Base-by-base conservation (phyloP, 2,113 vertebrate species). In the Orthonyx spaldingii region DNA sequence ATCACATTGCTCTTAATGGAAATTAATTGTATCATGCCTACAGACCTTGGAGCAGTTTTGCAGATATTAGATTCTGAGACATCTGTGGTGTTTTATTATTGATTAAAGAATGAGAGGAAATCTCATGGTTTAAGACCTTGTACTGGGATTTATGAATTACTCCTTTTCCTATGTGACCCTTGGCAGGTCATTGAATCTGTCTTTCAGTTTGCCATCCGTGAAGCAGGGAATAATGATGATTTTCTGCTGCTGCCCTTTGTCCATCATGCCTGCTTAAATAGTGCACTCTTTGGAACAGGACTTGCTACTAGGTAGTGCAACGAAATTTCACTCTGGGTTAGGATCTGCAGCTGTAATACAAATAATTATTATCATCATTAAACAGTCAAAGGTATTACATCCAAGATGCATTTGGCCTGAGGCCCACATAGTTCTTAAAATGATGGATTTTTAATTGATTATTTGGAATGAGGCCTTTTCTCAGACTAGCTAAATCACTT, bases 381-480 rank as follows among this genome's bases (percentile, higher is more conserved):
- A 93, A 78, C 44, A 94, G 94, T 90, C 95, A 97, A 87, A 91
- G 87, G 72, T 92, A 72, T 92, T 90, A 84, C 86, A 94, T 75
- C 77, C 71, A 71, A 70, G 83, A 97, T 89, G 85, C 93, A 72
- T 94, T 96, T 96, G 92, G 91, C 93, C 89, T 69, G 87, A 94
- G 96, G 91, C 96, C 86, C 37, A 15, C 70, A 41, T 30, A 75
- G 87, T 94, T 96, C 87, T 95, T 90, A 81, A 95, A 93, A 88
- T 96, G 94, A 96, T 97, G 93, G 86, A 86, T 93, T 96, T 97
- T 97, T 96, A 96, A 95, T 96, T 96, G 93, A 97, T 97, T 97
- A 96, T 90, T 97, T 96, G 87, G 83, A 97, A 96, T 92, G 81
- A 94, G 66, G 94, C 87, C 70, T 82, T 89, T 95, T 94, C 41